phyloP scores from a whole-genome alignment of 2,113 vertebrate genomes.

The Macheiramphus alcinus region DNA sequence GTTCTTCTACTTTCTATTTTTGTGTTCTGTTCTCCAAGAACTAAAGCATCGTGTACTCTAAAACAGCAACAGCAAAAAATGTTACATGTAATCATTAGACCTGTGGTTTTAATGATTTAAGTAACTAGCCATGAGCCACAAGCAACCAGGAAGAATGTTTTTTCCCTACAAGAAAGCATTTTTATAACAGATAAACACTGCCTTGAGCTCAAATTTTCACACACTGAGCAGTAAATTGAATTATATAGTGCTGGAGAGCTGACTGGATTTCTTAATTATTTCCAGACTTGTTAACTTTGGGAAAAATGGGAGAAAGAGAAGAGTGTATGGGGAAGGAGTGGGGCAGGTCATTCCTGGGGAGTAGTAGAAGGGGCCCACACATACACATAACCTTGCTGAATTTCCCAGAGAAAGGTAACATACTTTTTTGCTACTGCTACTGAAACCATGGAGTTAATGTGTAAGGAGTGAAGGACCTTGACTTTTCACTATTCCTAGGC shows the following conservation, averaged over 20 bases:
- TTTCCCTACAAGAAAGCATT: constrained; percentile 4
- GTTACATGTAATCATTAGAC: neutral
- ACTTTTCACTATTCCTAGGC: neutral
- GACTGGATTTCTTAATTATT: constrained; percentile 52
- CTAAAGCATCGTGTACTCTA: neutral
- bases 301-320: neutral
- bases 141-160: neutral
- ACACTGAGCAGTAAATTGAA: constrained; percentile 48
- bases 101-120: neutral
- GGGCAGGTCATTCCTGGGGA: constrained; percentile 13
- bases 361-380: neutral
- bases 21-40: neutral
- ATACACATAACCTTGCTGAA: neutral
- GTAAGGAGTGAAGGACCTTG: neutral
- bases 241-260: constrained; percentile 25
- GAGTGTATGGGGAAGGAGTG: neutral
- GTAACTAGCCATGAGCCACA: neutral
- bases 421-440: neutral
- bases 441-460: neutral
- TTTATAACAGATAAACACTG: constrained; percentile 31
- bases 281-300: constrained; percentile 39
- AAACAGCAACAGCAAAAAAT: neutral
- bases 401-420: neutral
- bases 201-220: constrained; percentile 52
- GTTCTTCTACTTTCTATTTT: neutral